Percentiles rank a stretch among this genome's conserved stretches.
Conservation (phyloP, 2,113 vertebrate species). For the Sander lucioperca region DNA sequence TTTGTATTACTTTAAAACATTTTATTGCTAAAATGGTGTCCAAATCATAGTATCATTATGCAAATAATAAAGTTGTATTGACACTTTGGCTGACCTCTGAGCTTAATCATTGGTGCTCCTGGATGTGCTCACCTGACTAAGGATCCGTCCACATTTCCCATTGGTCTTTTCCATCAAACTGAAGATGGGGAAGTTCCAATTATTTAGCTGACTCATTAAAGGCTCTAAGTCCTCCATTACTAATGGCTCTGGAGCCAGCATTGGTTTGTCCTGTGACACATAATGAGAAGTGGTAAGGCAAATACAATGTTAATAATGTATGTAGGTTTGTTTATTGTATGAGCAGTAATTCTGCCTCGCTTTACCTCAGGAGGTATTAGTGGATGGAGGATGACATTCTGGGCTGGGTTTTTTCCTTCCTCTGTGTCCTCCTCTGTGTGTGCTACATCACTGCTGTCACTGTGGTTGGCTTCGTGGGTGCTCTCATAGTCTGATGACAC, state of each 20-base stretch:
- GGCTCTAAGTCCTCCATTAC: constrained; percentile 94
- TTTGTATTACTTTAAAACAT: background rate
- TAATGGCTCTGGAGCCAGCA: constrained; percentile 94
- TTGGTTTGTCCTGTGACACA: constrained; percentile 88
- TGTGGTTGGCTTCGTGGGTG: constrained; percentile 93
- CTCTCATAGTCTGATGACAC: constrained; percentile 93
- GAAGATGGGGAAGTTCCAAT: constrained; percentile 99
- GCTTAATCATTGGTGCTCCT: background rate
- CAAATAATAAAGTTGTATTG: background rate
- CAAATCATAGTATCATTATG: background rate
- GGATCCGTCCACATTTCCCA: constrained; percentile 93
- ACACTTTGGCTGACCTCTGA: background rate
- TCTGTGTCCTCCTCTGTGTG: constrained; percentile 90
- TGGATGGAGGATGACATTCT: constrained; percentile 83
- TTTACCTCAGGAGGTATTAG: constrained; percentile 83
- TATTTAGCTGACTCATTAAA: constrained; percentile 93
- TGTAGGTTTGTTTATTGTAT: background rate
- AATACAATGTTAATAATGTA: background rate
- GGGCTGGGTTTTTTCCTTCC: constrained; percentile 80
- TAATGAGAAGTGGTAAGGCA: constrained; percentile 20
- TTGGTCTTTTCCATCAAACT: constrained; percentile 94
- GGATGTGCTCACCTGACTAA: constrained; percentile 92
- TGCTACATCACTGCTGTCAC: constrained; percentile 93
- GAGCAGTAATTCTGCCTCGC: background rate
- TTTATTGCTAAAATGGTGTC: background rate